phyloP scores from a whole-genome alignment of 2,113 vertebrate species.

The Hydrochoerus hydrochaeris region DNA sequence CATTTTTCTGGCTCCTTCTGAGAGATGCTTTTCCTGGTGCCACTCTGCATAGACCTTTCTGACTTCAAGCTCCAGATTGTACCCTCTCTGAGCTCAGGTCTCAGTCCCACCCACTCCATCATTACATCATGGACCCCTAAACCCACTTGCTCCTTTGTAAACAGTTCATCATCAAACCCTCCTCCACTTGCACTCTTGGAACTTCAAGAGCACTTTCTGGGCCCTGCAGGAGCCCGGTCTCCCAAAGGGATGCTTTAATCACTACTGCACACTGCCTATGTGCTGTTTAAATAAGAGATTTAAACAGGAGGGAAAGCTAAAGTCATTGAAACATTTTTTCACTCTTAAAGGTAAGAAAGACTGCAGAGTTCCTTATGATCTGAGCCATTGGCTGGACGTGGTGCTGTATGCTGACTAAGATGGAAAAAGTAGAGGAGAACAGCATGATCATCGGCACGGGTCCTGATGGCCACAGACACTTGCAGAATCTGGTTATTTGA shows the following conservation, averaged over 20 bases:
- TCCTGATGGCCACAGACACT: not conserved
- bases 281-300: not conserved
- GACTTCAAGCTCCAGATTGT: not conserved
- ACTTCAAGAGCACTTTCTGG: not conserved
- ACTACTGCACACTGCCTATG: rapidly evolving
- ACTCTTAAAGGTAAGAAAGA: not conserved
- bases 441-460: not conserved
- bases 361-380: not conserved
- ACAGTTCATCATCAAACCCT: not conserved
- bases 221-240: not conserved
- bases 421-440: not conserved
- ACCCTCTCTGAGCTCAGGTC: not conserved
- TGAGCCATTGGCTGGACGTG: not conserved
- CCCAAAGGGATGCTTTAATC: too few relatives aligned
- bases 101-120: not conserved
- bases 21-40: too few relatives aligned
- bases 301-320: not conserved
- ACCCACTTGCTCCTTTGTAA: not conserved
- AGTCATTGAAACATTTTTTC: not conserved
- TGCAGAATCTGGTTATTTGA: not conserved
- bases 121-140: not conserved
- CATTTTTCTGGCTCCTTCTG: not conserved
- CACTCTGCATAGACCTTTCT: not conserved
- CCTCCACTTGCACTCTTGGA: not conserved
- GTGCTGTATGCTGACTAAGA: not conserved